These are phyloP conservation scores for Lagorchestes hirsutus DNA, from an alignment of 2,797 vertebrate genomes.

Conservation along the genomic window DNA sequence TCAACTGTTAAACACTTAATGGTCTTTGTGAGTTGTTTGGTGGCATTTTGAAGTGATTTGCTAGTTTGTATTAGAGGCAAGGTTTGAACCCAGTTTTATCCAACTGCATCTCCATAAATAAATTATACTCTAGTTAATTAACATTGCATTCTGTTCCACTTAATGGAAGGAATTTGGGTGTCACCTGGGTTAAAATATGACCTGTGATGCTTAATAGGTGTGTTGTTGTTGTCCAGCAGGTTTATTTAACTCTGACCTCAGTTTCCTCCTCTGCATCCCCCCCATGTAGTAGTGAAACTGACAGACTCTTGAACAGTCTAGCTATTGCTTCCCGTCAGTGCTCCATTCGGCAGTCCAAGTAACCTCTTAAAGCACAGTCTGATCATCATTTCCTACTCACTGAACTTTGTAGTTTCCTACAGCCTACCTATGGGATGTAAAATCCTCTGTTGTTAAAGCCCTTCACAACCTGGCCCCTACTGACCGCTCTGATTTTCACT, in stretches of 20 bases:
- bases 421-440: not conserved
- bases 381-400: not conserved
- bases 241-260: not conserved
- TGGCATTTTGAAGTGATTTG: not conserved
- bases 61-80: too few relatives aligned
- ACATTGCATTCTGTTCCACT: not conserved
- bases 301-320: not conserved
- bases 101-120: not conserved
- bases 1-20: not conserved
- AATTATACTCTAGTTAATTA: not conserved
- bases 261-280: not conserved
- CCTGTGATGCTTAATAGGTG: not conserved
- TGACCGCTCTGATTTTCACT: not conserved
- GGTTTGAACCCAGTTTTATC: not conserved
- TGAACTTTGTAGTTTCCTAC: not conserved
- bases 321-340: not conserved
- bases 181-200: not conserved
- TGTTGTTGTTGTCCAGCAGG: not conserved
- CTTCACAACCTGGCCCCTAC: not conserved
- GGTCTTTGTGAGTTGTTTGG: not conserved
- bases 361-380: not conserved
- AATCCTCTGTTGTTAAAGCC: not conserved
- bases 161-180: not conserved
- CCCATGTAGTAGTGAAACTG: not conserved
- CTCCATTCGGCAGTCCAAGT: not conserved